Evolutionary conservation across 2,797 vertebrate genomes (phyloP), one percentile per base, ranked within the genome.

Genomic region (Glyptemys insculpta): DNA sequence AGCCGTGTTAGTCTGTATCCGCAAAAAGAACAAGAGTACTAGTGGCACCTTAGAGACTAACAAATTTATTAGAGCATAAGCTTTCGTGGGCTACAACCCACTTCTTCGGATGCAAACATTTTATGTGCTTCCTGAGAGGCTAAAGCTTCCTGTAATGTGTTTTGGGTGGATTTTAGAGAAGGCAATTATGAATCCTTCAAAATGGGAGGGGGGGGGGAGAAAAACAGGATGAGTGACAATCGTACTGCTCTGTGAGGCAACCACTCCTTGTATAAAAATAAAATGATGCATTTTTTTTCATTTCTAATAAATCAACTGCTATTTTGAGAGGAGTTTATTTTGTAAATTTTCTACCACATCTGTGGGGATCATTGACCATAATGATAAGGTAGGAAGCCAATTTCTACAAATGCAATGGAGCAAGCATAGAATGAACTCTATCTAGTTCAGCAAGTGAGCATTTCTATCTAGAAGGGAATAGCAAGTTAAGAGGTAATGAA

Each of bases 321-420:
- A 80, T 88, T 95, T 93, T 87, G 94, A 88, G 87, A 91, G 44
- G 93, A 94, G 87, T 91, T 91, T 85, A 84, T 91, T 96, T 92
- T 83, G 23, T 79, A 91, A 54, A 50, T 52, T 92, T 92, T 81
- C 62, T 79, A 3, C 62, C 56, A 9, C 79, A 83, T 92, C 81
- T 86, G 37, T 37, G 90, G 91, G 86, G 34, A 65, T 94, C 78
- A 44, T 34, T 84, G 83, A 83, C 85, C 83, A 15, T 5, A 52
- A 21, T 1, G 8, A 78, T 41, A 83, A 81, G 74, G 91, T 27
- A 79, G 23, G 31, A 89, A 91, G 87, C 34, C 88, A 86, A 4
- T 49, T 90, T 84, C 92, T 83, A 88, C 5, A 88, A 88, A 3
- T 57, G 79, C 65, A 85, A 44, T 49, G 83, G 82, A 94, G 86